Conservation (phyloP, 2,888 invertebrate species). For the Heliothis peltigera region DNA sequence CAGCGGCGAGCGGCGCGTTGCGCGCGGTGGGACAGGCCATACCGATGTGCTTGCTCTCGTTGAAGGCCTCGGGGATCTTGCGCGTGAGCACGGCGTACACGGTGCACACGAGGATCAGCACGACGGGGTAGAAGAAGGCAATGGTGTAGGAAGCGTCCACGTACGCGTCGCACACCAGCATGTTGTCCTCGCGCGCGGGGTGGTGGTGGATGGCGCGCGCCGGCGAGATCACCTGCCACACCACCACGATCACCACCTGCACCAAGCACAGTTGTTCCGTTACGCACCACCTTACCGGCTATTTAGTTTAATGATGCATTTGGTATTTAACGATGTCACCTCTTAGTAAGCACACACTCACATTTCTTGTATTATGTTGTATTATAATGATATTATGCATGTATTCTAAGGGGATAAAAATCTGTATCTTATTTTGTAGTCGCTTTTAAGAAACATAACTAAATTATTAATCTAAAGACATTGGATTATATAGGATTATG, state of each 20-base stretch:
- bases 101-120: conserved; percentile 96
- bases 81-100: conserved; percentile 98
- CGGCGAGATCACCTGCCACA: conserved; percentile 98
- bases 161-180: conserved; percentile 96
- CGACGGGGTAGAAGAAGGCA: conserved; percentile 97
- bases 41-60: conserved; percentile 99
- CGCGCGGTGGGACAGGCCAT: not conserved
- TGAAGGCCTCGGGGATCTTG: conserved; percentile 99
- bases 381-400: no score
- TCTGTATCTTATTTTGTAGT: no score
- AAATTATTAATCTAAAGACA: no score
- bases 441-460: no score
- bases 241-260: conserved; percentile 94
- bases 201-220: conserved; percentile 96
- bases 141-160: conserved; percentile 98
- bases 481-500: no score
- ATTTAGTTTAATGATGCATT: no score
- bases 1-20: not conserved
- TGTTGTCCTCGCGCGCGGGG: conserved; percentile 96
- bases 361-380: no score
- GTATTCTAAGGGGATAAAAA: no score
- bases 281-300: no score
- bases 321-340: no score
- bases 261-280: not conserved
- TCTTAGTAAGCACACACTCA: no score